A percentile compares a stretch with the other conserved stretches of the same genome.
phyloP scores from a whole-genome alignment of 2,113 vertebrate species.

The Limnothrissa miodon region DNA sequence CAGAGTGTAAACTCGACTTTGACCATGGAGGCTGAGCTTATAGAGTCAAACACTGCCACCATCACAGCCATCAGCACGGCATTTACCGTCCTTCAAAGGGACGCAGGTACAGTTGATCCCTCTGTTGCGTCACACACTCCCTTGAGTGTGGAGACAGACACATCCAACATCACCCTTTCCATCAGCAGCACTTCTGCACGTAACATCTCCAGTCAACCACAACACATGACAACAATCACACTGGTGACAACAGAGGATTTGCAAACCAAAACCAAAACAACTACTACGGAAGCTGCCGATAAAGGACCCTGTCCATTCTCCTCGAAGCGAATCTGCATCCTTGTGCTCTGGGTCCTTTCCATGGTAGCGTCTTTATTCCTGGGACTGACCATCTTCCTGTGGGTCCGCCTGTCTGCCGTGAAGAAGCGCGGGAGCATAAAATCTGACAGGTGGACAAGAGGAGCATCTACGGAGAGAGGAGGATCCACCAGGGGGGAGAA shows the following conservation, averaged over 20 bases:
- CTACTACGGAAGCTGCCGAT: background rate
- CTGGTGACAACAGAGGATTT: background rate
- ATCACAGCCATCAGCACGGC: background rate
- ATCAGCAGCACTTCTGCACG: background rate
- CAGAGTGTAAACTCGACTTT: background rate
- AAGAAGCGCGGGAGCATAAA: background rate
- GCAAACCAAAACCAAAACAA: background rate
- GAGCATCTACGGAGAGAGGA: no score
- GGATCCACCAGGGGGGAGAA: constrained; percentile 5
- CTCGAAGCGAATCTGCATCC: constrained; percentile 43
- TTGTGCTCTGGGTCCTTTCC: constrained; percentile 47
- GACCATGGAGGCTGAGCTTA: background rate
- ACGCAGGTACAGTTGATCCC: background rate
- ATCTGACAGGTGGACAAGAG: background rate
- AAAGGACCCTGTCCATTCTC: background rate
- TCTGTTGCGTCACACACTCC: background rate
- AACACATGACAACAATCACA: background rate
- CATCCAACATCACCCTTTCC: background rate
- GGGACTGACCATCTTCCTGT: constrained; percentile 51
- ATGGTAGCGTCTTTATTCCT: constrained; percentile 50
- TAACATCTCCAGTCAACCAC: background rate
- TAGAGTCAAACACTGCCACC: background rate
- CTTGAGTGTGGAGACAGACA: background rate
- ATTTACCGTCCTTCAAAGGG: background rate
- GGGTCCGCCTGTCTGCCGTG: constrained; percentile 43